These are phyloP conservation scores for Lophura swinhoii DNA, from an alignment of 2,797 vertebrate species.

Conservation along the genomic window DNA sequence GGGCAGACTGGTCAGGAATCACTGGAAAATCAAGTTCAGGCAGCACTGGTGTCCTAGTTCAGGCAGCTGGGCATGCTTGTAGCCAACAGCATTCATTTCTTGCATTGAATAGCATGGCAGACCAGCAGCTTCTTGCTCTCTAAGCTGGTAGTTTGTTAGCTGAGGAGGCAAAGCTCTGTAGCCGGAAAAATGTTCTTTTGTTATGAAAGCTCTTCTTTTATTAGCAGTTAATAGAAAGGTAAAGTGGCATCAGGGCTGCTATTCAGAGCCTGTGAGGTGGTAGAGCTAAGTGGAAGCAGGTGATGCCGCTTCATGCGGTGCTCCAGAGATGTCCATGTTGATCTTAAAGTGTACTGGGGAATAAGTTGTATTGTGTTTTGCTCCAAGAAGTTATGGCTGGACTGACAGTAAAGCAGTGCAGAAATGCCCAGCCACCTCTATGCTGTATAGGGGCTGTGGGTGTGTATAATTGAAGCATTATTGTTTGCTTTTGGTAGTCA, in stretches of 20 bases:
- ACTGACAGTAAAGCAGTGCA: neutral
- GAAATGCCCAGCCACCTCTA: neutral
- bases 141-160: neutral
- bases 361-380: fast-evolving
- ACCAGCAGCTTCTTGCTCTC: neutral
- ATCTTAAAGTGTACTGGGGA: neutral
- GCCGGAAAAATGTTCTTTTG: neutral
- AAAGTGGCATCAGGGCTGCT: neutral
- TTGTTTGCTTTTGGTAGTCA: fast-evolving
- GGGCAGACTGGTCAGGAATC: neutral
- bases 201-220: neutral
- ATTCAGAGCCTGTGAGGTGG: neutral
- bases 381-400: neutral
- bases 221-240: neutral
- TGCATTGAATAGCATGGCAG: neutral
- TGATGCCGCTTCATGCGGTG: neutral
- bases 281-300: neutral
- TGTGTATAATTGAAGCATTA: neutral
- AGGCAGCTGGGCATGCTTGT: neutral
- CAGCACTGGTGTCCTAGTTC: neutral
- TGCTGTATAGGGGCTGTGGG: neutral
- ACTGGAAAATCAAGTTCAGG: neutral
- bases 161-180: neutral
- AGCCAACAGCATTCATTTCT: neutral
- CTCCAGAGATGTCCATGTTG: neutral